phyloP scores from a whole-genome alignment of 2,888 invertebrate species.

The Myopa testacea region DNA sequence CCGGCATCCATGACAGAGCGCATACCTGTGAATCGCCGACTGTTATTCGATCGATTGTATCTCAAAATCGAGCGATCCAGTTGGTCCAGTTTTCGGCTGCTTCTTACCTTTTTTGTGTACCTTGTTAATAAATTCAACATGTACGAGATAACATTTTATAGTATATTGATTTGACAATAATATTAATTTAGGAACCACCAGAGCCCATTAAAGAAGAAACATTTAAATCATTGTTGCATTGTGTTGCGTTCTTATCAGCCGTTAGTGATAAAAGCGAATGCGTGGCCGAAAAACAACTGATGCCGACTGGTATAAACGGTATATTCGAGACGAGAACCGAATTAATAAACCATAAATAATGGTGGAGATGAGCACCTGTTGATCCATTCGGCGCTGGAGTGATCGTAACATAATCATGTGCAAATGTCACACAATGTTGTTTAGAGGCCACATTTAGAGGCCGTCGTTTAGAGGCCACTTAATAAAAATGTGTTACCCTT shows the following conservation, averaged over 20 bases:
- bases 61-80: neutral
- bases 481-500: neutral
- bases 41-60: too few species aligned
- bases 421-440: constrained; percentile 4
- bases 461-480: neutral
- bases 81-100: constrained; percentile 21
- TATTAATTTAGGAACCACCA: constrained; percentile 33
- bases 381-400: constrained; percentile 36
- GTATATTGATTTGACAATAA: constrained; percentile 33
- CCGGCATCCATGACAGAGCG: too few species aligned
- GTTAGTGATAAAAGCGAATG: constrained; percentile 4
- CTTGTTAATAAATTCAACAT: constrained; percentile 26
- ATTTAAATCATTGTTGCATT: neutral
- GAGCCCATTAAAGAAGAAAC: constrained; percentile 8
- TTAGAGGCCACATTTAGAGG: neutral
- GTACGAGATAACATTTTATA: too few species aligned
- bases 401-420: neutral
- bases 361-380: constrained; percentile 44
- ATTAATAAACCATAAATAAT: constrained; percentile 26
- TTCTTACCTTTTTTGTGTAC: neutral
- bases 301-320: neutral
- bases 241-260: constrained; percentile 7
- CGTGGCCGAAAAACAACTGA: neutral
- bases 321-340: neutral
- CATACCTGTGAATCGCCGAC: too few species aligned